Conservation (phyloP, 2,113 vertebrate genomes). For the Mobula birostris region DNA sequence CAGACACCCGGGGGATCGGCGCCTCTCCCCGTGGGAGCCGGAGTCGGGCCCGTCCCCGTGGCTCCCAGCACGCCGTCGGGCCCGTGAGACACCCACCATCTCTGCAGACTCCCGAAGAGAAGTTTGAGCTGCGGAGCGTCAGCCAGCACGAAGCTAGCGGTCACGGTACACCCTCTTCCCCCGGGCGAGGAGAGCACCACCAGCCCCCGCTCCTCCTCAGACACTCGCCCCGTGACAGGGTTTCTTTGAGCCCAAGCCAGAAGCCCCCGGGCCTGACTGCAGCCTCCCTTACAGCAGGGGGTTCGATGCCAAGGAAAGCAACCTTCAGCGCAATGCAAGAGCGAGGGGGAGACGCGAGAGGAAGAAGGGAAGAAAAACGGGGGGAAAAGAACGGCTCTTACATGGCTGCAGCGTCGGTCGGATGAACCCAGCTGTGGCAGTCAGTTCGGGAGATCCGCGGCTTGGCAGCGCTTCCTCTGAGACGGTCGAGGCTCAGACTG, state of each 20-base stretch:
- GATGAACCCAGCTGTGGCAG: background rate
- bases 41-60: too few relatives aligned
- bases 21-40: too few relatives aligned
- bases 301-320: conserved; percentile 11
- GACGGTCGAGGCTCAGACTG: background rate
- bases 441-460: background rate
- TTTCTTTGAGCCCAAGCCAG: background rate
- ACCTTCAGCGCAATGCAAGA: background rate
- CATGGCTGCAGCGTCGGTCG: background rate
- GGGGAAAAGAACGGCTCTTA: background rate
- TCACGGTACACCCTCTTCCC: too few relatives aligned
- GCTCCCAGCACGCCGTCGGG: too few relatives aligned
- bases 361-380: background rate
- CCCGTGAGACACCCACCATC: too few relatives aligned
- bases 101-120: too few relatives aligned
- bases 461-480: background rate
- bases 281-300: background rate
- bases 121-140: too few relatives aligned
- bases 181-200: background rate
- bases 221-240: background rate
- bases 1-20: background rate
- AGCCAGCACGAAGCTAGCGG: too few relatives aligned
- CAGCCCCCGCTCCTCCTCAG: background rate
- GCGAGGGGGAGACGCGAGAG: background rate
- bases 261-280: background rate